Conservation (phyloP, 2,888 invertebrate species). For the Lymantria dispar region DNA sequence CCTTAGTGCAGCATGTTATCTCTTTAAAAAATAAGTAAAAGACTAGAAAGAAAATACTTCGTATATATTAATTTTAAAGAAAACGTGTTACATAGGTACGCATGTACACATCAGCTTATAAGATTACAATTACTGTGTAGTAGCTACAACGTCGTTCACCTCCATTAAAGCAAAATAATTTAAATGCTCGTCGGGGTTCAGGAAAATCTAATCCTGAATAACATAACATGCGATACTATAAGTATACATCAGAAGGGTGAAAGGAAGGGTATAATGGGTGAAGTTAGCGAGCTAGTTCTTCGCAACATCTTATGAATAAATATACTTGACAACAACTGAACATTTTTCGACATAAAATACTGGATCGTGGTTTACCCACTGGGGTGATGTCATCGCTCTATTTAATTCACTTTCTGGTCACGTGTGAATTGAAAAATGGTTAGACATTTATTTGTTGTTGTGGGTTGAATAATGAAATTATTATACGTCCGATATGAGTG, state of each 20-base stretch:
- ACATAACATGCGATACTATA: conserved; percentile 42
- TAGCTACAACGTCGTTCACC: conserved; percentile 1
- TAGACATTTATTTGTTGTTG: conserved; percentile 49
- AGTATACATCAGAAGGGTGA: conserved; percentile 48
- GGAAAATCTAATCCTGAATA: conserved; percentile 41
- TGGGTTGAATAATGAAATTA: conserved; percentile 58
- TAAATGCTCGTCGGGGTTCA: conserved; percentile 32
- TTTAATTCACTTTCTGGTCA: conserved; percentile 52
- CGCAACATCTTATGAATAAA: conserved; percentile 52
- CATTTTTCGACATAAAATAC: conserved; percentile 33
- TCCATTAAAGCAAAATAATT: conserved; percentile 34
- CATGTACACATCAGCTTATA: not conserved
- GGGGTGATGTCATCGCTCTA: conserved; percentile 36
- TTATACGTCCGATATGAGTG: conserved; percentile 12
- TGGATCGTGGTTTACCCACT: conserved; percentile 28
- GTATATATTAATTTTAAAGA: not conserved
- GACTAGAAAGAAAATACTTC: too few species aligned
- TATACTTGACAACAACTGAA: conserved; percentile 33
- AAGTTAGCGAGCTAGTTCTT: conserved; percentile 46
- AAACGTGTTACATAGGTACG: not conserved
- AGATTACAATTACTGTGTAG: not conserved
- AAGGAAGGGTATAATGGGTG: conserved; percentile 46
- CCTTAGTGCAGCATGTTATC: too few species aligned
- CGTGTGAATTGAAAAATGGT: conserved; percentile 68
- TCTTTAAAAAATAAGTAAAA: too few species aligned